These are phyloP conservation scores for Kryphioiulus occultus DNA, from an alignment of 2,888 invertebrate genomes.

Conservation along the genomic window DNA sequence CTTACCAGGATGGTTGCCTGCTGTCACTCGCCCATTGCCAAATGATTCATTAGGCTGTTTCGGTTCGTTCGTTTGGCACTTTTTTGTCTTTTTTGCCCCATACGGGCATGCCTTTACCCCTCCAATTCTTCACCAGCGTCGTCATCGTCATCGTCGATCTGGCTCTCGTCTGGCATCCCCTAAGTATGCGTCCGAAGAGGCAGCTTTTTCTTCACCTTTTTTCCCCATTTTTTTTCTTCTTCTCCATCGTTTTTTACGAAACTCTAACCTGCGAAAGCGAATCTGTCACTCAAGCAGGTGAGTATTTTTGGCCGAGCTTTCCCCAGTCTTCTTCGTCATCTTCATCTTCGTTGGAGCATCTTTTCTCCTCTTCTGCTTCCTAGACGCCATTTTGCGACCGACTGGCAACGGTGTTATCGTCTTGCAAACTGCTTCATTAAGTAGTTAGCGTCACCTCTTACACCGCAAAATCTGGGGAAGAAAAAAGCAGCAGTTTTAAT, in stretches of 20 bases:
- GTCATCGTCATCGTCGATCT: too few species aligned
- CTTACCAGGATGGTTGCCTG: neutral
- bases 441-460: neutral
- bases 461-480: neutral
- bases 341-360: neutral
- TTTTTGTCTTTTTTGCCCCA: neutral
- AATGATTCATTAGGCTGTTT: constrained; percentile 35
- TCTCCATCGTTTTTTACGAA: neutral
- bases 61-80: constrained; percentile 21
- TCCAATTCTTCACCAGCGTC: neutral
- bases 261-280: neutral
- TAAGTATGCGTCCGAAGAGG: neutral
- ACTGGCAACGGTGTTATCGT: neutral
- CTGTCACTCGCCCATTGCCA: neutral
- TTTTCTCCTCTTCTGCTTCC: neutral
- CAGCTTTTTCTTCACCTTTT: neutral
- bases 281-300: constrained; percentile 42
- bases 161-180: neutral
- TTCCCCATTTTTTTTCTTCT: neutral
- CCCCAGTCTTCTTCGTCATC: neutral
- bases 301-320: neutral
- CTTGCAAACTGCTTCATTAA: neutral
- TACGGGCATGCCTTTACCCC: neutral
- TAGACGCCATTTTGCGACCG: too few species aligned
- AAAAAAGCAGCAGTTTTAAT: neutral